Conservation (phyloP, 2,888 invertebrate genomes). For the Callinectes sapidus region DNA sequence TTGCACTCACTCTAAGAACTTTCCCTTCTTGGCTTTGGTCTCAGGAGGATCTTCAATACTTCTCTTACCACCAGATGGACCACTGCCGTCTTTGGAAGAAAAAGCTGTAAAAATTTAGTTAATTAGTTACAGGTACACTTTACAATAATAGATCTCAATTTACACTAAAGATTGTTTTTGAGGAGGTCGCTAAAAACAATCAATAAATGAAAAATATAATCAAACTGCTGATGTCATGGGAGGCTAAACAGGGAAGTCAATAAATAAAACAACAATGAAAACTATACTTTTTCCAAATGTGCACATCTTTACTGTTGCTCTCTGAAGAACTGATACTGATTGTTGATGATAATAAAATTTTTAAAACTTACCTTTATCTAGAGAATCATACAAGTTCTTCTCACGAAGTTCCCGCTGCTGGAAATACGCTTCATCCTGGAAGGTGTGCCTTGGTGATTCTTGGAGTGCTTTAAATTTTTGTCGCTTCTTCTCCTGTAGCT, state of each 20-base stretch:
- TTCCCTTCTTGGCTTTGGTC: background rate
- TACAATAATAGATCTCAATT: too few relatives aligned
- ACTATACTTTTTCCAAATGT: background rate
- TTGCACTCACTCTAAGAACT: slow-evolving; percentile 40
- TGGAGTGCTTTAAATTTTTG: slow-evolving; percentile 82
- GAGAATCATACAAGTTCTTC: slow-evolving; percentile 89
- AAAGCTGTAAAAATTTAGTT: background rate
- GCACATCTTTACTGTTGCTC: background rate
- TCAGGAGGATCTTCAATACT: background rate
- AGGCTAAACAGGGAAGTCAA: too few relatives aligned
- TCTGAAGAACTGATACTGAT: background rate
- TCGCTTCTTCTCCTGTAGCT: slow-evolving; percentile 86
- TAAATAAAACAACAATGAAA: background rate
- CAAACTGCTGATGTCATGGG: too few relatives aligned
- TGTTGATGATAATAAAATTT: background rate
- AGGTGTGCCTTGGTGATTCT: slow-evolving; percentile 84
- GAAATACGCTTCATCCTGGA: slow-evolving; percentile 88
- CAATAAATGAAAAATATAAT: too few relatives aligned
- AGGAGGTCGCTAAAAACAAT: too few relatives aligned
- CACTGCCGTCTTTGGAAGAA: background rate
- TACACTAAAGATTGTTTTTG: too few relatives aligned
- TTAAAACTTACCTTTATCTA: slow-evolving; percentile 68
- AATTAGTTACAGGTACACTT: too few relatives aligned
- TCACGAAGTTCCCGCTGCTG: slow-evolving; percentile 85
- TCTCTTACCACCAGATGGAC: background rate